Evolutionary conservation across 2,113 vertebrate species (phyloP).

Genomic region (Otocyon megalotis): DNA sequence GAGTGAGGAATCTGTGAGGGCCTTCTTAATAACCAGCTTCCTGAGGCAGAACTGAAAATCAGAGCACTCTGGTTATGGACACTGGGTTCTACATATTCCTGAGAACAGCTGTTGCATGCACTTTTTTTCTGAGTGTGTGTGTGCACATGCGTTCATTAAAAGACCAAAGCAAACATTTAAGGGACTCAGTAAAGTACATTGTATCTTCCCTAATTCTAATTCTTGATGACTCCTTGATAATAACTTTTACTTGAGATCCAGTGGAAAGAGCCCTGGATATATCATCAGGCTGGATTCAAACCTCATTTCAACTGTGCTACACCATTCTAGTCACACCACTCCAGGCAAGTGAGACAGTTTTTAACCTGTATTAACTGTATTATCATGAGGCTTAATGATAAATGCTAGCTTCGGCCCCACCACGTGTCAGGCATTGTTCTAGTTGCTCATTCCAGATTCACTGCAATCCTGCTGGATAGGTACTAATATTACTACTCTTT

Average conservation of each 20-base stretch:
- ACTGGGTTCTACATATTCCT: neutral
- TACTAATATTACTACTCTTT: neutral
- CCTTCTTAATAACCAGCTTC: slow-evolving; percentile 37
- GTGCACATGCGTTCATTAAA: neutral
- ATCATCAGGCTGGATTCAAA: neutral
- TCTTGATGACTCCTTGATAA: slow-evolving; percentile 9
- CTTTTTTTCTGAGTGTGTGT: neutral
- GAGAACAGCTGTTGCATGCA: neutral
- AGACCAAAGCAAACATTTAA: slow-evolving; percentile 28
- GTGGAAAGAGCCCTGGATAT: neutral
- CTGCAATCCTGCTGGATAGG: neutral
- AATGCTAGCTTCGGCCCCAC: neutral
- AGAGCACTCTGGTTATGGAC: neutral
- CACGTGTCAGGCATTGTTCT: neutral
- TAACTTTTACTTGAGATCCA: neutral
- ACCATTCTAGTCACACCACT: neutral
- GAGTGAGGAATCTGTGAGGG: neutral
- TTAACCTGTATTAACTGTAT: slow-evolving; percentile 10
- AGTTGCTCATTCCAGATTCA: neutral
- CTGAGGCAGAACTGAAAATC: slow-evolving; percentile 1
- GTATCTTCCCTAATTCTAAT: neutral
- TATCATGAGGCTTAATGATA: neutral
- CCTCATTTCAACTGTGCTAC: neutral
- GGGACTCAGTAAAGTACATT: neutral
- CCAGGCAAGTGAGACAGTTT: neutral